phyloP scores from a whole-genome alignment of 2,113 vertebrate genomes.

The Calyptommatus sinebrachiatus region DNA sequence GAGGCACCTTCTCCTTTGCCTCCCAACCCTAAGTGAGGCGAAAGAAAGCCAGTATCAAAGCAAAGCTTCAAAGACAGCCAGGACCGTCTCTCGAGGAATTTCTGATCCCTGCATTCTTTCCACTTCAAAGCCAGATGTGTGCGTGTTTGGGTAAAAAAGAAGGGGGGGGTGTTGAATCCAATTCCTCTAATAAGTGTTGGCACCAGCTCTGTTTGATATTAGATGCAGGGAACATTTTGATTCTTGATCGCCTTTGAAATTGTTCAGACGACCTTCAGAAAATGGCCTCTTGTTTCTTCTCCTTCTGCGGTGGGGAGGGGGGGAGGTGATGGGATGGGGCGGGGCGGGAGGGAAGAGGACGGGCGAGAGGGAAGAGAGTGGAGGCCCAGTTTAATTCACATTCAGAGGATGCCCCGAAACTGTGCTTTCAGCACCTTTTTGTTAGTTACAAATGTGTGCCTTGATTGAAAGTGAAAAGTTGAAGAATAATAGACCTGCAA shows the following conservation, averaged over 20 bases:
- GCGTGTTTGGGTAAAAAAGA: constrained; percentile 71
- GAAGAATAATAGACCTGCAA: constrained; percentile 68
- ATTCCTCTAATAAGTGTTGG: constrained; percentile 99
- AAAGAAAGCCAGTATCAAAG: constrained; percentile 91
- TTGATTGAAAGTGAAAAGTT: constrained; percentile 75
- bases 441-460: constrained; percentile 68
- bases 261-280: constrained; percentile 90
- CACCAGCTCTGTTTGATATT: constrained; percentile 95
- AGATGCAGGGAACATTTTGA: constrained; percentile 94
- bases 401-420: constrained; percentile 63
- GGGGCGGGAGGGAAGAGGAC: not conserved
- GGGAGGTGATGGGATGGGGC: constrained; percentile 43
- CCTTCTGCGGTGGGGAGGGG: constrained; percentile 58
- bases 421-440: constrained; percentile 72
- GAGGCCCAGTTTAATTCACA: constrained; percentile 55
- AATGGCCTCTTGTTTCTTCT: constrained; percentile 70
- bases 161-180: constrained; percentile 75
- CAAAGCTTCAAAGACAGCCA: constrained; percentile 94
- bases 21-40: constrained; percentile 67
- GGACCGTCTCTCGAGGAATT: constrained; percentile 93
- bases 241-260: constrained; percentile 97
- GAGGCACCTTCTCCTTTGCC: constrained; percentile 72
- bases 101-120: constrained; percentile 91
- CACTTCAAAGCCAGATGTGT: constrained; percentile 93
- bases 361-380: not conserved